phyloP scores from a whole-genome alignment of 1,140 invertebrate genomes.

The Palaemon carinicauda region DNA sequence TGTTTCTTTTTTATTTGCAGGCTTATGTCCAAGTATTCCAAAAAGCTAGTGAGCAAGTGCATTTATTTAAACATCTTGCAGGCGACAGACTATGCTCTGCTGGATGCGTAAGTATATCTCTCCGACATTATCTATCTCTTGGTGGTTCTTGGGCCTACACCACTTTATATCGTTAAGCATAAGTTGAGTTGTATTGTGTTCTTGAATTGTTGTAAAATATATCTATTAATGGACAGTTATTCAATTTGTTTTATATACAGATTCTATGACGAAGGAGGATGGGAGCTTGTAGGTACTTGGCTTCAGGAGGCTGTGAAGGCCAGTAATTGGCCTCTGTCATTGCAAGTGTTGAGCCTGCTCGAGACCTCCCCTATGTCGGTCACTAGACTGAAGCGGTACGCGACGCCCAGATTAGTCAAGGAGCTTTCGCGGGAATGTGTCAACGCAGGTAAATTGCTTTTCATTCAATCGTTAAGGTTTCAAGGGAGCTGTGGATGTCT shows the following conservation, averaged over 20 bases:
- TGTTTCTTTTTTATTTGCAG: slow-evolving; percentile 72
- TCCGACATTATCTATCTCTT: no score
- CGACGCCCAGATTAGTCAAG: slow-evolving; percentile 86
- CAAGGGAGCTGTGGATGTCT: background rate
- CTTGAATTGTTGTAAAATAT: no score
- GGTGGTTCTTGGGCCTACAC: no score
- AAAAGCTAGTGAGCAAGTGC: slow-evolving; percentile 94
- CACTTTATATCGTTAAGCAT: no score
- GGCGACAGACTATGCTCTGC: slow-evolving; percentile 82
- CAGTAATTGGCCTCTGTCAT: slow-evolving; percentile 85
- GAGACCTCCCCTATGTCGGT: slow-evolving; percentile 87
- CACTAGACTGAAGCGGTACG: slow-evolving; percentile 86
- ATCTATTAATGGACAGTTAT: no score
- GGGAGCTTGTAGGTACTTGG: slow-evolving; percentile 88
- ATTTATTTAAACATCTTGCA: slow-evolving; percentile 94
- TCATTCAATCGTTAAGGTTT: background rate
- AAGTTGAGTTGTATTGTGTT: no score
- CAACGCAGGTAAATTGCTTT: slow-evolving; percentile 73
- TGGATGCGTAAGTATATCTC: slow-evolving; percentile 75
- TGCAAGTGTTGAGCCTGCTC: slow-evolving; percentile 84
- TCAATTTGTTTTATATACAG: slow-evolving; percentile 64
- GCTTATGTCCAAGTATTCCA: slow-evolving; percentile 94
- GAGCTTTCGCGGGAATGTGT: slow-evolving; percentile 82
- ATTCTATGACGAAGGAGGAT: slow-evolving; percentile 89
- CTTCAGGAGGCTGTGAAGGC: slow-evolving; percentile 82